Conservation (phyloP, 2,888 invertebrate species). For the Nephrocerus scutellatus region DNA sequence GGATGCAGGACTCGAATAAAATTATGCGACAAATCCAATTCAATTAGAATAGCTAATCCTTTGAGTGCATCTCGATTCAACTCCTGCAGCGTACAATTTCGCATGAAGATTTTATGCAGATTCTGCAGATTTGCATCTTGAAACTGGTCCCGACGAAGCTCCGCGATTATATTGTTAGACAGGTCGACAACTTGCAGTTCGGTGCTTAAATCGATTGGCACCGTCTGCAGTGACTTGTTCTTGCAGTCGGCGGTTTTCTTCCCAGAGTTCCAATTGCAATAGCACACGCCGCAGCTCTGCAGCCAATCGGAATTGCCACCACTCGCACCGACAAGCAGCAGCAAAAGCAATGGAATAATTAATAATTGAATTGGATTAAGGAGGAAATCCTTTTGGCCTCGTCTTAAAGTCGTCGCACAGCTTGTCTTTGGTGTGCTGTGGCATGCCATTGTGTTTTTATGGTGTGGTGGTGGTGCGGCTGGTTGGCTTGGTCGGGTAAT, state of each 20-base stretch:
- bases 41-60: slow-evolving; percentile 69
- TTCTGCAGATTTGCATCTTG: slow-evolving; percentile 63
- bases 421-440: too few relatives aligned
- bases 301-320: slow-evolving; percentile 40
- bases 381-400: too few relatives aligned
- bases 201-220: slow-evolving; percentile 66
- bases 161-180: slow-evolving; percentile 61
- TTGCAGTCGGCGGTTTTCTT: slow-evolving; percentile 78
- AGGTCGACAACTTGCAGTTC: slow-evolving; percentile 68
- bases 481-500: too few relatives aligned
- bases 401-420: too few relatives aligned
- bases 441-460: too few relatives aligned
- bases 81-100: slow-evolving; percentile 64
- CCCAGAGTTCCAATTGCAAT: slow-evolving; percentile 79
- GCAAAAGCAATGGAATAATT: slow-evolving; percentile 14
- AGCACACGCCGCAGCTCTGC: slow-evolving; percentile 52
- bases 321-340: slow-evolving; percentile 22
- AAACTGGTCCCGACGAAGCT: slow-evolving; percentile 63
- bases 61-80: slow-evolving; percentile 71
- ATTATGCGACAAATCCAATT: slow-evolving; percentile 75
- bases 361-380: too few relatives aligned
- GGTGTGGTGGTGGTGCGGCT: too few relatives aligned
- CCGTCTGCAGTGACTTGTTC: slow-evolving; percentile 56
- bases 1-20: slow-evolving; percentile 58
- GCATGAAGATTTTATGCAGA: slow-evolving; percentile 71